These are phyloP conservation scores for Notiomystis cincta DNA, from an alignment of 2,113 vertebrate species.

Conservation along the genomic window DNA sequence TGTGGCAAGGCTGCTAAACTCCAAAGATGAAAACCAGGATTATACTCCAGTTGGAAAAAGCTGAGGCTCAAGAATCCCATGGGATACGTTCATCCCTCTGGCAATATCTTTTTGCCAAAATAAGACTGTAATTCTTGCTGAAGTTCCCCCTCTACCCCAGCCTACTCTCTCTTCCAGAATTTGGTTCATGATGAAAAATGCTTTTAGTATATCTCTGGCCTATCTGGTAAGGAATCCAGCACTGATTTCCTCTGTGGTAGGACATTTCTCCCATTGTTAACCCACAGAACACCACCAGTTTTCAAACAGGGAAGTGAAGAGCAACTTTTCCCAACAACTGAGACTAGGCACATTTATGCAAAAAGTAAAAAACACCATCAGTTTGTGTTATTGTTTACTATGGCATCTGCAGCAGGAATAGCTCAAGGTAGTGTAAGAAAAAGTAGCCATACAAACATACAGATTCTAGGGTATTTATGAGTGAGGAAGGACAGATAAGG, in stretches of 20 bases:
- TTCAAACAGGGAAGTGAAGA: background rate
- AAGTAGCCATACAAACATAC: background rate
- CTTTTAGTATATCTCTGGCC: background rate
- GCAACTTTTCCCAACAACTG: background rate
- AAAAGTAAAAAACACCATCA: background rate
- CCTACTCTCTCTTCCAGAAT: background rate
- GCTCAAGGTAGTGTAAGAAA: constrained; percentile 17
- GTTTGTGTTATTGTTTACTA: constrained; percentile 25
- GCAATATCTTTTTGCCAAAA: background rate
- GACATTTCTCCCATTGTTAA: background rate
- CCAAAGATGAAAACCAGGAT: background rate
- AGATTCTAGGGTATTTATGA: constrained; percentile 29
- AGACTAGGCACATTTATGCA: constrained; percentile 1
- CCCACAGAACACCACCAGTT: background rate
- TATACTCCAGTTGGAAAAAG: background rate
- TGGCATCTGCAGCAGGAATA: constrained; percentile 13
- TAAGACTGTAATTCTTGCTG: background rate
- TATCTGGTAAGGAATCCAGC: background rate
- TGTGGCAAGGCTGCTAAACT: background rate
- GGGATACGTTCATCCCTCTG: background rate
- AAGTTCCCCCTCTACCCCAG: background rate
- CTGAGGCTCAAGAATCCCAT: background rate
- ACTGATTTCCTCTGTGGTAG: background rate
- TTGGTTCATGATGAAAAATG: background rate
- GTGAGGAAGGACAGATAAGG: constrained; percentile 25